Evolutionary conservation across 2,113 vertebrate species (phyloP), one percentile per base, ranked within the genome.

Genomic region (Tyto alba): DNA sequence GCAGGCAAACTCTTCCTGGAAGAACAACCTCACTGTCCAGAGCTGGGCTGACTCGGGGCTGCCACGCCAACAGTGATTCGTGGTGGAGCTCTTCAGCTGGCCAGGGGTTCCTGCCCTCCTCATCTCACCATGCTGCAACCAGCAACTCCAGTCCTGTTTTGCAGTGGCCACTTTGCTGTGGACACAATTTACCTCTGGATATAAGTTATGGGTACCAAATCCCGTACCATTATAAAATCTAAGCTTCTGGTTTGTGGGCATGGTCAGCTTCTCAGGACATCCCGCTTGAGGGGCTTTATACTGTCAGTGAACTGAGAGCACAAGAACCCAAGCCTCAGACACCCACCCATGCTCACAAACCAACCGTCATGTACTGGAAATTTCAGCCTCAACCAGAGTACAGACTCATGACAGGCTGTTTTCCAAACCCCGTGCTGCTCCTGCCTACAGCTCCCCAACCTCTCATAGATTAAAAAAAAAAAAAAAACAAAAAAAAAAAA

Each of bases 341-440:
- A 83, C 47, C 29, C 53, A 8, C 15, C 15, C 2, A 2, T 11
- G 32, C 25, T 23, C 63, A 27, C 50, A 38, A 45, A 52, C 16
- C 71, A 73, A 40, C 7, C 3, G 0, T 53, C 32, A 8, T 25
- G 21, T n/a, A 23, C 29, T 68, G 55, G 66, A 40, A 62, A 36
- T 14, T 36, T 36, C 59, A 57, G 34, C 50, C 45, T 69, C 40
- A 43, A 12, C 18, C 55, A 14, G 22, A 13, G 36, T 10, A 17
- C 0, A 1, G 81, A 34, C 19, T 34, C 22, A 2, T 0, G 6
- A 8, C 3, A 6, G 9, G 25, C 60, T 53, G 72, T 29, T 52
- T 68, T 38, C 90, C 82, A 56, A 64, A 60, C 13, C 15, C 43
- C 45, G 16, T 1, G 0, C 23, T 74, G 38, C n/a, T 74, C n/a